phyloP scores from a whole-genome alignment of 2,797 vertebrate species.

The Margarornis squamiger region DNA sequence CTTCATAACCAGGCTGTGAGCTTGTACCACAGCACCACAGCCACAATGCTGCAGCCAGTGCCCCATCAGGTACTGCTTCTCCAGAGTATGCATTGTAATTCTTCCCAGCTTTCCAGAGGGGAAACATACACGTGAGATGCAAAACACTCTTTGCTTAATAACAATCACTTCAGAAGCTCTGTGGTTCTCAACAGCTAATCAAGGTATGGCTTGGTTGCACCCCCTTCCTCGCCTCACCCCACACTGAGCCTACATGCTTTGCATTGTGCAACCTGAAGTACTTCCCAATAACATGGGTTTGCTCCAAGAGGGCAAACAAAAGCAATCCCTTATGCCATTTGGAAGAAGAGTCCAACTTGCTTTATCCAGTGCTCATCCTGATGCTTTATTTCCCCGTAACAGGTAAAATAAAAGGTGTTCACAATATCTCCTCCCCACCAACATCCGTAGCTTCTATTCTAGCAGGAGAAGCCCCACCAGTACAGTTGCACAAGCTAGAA shows the following conservation, averaged over 20 bases:
- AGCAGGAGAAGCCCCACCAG: background rate
- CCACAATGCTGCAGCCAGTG: rapidly evolving
- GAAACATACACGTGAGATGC: background rate
- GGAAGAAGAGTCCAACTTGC: background rate
- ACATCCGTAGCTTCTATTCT: background rate
- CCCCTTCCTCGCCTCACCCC: background rate
- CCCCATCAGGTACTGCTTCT: rapidly evolving
- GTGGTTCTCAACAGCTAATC: background rate
- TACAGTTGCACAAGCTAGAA: background rate
- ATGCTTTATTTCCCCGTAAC: background rate
- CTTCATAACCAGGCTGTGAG: background rate
- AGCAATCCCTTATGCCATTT: background rate
- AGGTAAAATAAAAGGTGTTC: background rate
- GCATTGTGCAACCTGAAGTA: background rate
- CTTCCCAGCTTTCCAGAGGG: background rate
- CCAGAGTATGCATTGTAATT: background rate
- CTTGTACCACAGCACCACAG: background rate
- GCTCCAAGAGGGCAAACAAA: background rate
- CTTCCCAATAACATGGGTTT: background rate
- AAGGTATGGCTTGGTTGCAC: background rate
- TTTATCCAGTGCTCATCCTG: background rate
- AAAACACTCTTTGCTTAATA: background rate
- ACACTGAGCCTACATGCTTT: background rate
- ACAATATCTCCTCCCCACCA: background rate
- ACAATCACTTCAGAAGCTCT: background rate